These are phyloP conservation scores for Panulirus ornatus DNA, from an alignment of 1,140 invertebrate species.

Conservation along the genomic window DNA sequence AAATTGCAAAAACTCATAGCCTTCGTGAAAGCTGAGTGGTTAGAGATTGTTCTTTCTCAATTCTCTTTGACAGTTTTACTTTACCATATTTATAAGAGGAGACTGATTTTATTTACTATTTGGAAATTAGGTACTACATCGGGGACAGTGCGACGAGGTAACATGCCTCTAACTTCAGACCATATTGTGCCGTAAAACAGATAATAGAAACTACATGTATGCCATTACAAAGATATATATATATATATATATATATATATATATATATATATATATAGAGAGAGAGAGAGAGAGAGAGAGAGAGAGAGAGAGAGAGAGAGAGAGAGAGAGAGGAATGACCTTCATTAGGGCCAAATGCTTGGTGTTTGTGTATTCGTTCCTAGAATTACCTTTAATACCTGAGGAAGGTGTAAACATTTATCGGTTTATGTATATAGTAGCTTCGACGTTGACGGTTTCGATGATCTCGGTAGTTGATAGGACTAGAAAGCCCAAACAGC, in stretches of 20 bases:
- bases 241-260: not conserved
- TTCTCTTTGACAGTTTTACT: not conserved
- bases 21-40: too few relatives aligned
- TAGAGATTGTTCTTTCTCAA: not conserved
- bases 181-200: not conserved
- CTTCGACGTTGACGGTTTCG: not conserved
- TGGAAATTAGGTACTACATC: not conserved
- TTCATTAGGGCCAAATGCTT: not conserved
- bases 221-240: not conserved
- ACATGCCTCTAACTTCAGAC: not conserved
- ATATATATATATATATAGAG: not conserved
- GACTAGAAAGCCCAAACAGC: not conserved
- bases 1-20: too few relatives aligned
- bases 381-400: not conserved
- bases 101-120: not conserved
- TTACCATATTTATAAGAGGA: not conserved
- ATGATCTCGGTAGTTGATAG: not conserved
- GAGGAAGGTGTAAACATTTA: not conserved
- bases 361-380: too few relatives aligned
- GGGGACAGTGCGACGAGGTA: not conserved
- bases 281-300: slow-evolving; percentile 7
- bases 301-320: slow-evolving; percentile 7
- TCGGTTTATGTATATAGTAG: not conserved
- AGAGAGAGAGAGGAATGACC: not conserved
- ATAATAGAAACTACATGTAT: too few relatives aligned